phyloP scores from a whole-genome alignment of 2,113 vertebrate species.

The Scartelaos histophorus region DNA sequence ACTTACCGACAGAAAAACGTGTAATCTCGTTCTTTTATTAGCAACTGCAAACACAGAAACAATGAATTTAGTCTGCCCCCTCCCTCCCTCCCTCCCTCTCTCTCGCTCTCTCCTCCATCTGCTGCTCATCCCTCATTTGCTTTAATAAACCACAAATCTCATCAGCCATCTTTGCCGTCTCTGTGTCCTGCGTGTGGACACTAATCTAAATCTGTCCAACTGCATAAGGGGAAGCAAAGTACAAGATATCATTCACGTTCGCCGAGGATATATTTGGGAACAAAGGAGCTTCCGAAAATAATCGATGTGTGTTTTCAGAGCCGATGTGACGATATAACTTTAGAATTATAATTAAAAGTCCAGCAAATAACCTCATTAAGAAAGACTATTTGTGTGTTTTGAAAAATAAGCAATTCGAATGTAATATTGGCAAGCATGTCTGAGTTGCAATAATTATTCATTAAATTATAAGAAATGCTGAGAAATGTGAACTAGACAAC shows the following conservation, averaged over 20 bases:
- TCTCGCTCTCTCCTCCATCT: slow-evolving; percentile 31
- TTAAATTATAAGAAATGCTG: not conserved
- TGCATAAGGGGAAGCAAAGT: slow-evolving; percentile 18
- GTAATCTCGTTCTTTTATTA: slow-evolving; percentile 70
- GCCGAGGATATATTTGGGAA: not conserved
- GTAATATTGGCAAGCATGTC: too few relatives aligned
- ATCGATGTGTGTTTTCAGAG: not conserved
- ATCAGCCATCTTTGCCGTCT: slow-evolving; percentile 60
- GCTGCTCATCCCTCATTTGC: slow-evolving; percentile 56
- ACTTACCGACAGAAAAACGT: slow-evolving; percentile 49
- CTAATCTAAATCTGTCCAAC: slow-evolving; percentile 36
- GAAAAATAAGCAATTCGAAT: too few relatives aligned
- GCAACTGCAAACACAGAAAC: slow-evolving; percentile 68
- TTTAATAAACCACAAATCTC: slow-evolving; percentile 71
- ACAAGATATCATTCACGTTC: slow-evolving; percentile 6
- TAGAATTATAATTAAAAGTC: not conserved
- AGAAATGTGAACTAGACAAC: not conserved
- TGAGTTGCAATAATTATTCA: too few relatives aligned
- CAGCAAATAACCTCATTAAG: not conserved
- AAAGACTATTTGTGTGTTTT: not conserved
- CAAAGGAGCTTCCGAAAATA: not conserved
- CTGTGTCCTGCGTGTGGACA: slow-evolving; percentile 38
- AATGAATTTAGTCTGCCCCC: slow-evolving; percentile 52
- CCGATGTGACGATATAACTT: not conserved
- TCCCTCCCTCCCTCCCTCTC: slow-evolving; percentile 15